phyloP scores from a whole-genome alignment of 2,888 invertebrate genomes.

The Augochlorella aurata region DNA sequence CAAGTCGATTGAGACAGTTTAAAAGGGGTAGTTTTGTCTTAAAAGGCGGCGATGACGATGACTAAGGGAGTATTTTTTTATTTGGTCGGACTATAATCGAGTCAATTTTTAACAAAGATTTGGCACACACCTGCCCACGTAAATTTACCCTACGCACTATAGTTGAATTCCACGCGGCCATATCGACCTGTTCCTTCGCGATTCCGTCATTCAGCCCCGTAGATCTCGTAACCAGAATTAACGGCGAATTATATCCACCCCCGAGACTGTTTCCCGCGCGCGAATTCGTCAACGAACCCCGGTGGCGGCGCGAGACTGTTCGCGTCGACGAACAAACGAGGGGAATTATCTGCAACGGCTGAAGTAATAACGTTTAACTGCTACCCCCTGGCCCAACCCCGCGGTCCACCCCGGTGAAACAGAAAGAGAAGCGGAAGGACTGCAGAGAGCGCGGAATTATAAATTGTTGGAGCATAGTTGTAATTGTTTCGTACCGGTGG shows the following conservation, averaged over 20 bases:
- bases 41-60: too few species aligned
- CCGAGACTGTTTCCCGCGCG: background rate
- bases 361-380: slow-evolving; percentile 78
- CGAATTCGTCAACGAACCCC: slow-evolving; percentile 41
- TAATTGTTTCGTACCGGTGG: slow-evolving; percentile 72
- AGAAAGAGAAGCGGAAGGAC: slow-evolving; percentile 34
- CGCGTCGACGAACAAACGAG: slow-evolving; percentile 72
- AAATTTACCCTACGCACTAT: too few species aligned
- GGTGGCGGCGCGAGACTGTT: slow-evolving; percentile 24
- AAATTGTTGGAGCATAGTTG: slow-evolving; percentile 78
- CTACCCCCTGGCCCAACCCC: slow-evolving; percentile 16
- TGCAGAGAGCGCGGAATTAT: slow-evolving; percentile 70
- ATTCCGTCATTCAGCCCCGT: slow-evolving; percentile 12
- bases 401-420: slow-evolving; percentile 19
- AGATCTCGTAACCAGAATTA: slow-evolving; percentile 28
- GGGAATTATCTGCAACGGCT: slow-evolving; percentile 77
- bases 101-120: too few species aligned
- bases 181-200: background rate
- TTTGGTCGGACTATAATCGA: too few species aligned
- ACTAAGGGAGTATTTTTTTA: too few species aligned
- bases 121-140: too few species aligned
- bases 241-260: slow-evolving; percentile 46
- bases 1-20: too few species aligned
- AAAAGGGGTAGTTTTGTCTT: too few species aligned
- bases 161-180: background rate